Evolutionary conservation across 2,888 invertebrate species (phyloP), one percentile per base, ranked within the genome.

Genomic region (Penaeus monodon): DNA sequence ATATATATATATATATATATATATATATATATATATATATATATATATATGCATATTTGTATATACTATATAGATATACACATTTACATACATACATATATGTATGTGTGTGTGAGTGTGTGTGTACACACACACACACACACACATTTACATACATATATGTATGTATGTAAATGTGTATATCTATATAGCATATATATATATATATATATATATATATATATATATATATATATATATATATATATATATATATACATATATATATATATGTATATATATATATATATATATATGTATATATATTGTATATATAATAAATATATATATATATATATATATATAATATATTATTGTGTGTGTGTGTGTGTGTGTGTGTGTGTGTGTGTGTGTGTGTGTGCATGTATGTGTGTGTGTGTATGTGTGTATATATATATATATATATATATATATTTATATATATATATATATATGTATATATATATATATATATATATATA

Each of bases 251-350:
- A 3, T 38, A 3, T 38, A 3, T 38, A 3, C 6, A 6, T 27
- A 33, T 27, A 33, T 73, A 73, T 73, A 33, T 73, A 33, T 73
- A 73, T 73, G 12, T 85, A 33, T 73, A 73, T 73, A 33, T 73
- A 33, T 73, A 73, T 73, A 33, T 73, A 33, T 73, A 24, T 73
- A 29, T 29, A 73, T 73, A 24, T 73, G n/a, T 73, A 24, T 73
- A 24, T 73, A 24, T 73, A 24, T 73, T 4, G n/a, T n/a, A 6
- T 27, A 33, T 27, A 33, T 73, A 73, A 33, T 73, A 33, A 29
- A 73, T 73, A 33, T 85, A 33, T 73, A 73, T 73, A 33, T 73
- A 33, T 73, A 73, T 73, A 33, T 73, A 33, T 73, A 24, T 73
- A 29, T 29, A 73, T 73, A 24, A 24, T 73, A 24, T 73, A 24